Percentiles rank a stretch among this genome's conserved stretches.
These are phyloP conservation scores for Clarias gariepinus DNA, from an alignment of 2,113 vertebrate genomes.

Conservation along the genomic window DNA sequence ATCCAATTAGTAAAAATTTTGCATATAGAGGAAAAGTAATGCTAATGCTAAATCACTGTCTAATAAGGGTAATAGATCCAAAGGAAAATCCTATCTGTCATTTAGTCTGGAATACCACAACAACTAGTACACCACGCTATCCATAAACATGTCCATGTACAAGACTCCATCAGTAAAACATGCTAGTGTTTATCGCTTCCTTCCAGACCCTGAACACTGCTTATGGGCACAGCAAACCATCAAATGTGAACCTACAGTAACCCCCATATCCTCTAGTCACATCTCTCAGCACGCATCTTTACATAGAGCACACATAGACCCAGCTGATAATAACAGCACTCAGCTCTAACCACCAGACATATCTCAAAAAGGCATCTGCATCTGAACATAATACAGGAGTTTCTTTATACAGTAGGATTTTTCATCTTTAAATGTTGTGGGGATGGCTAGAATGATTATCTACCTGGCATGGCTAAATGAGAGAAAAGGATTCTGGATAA, in stretches of 20 bases:
- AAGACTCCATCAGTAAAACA: slow-evolving; percentile 1
- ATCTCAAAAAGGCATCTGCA: background rate
- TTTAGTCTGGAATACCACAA: slow-evolving; percentile 12
- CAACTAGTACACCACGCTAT: background rate
- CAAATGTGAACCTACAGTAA: slow-evolving; percentile 53
- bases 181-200: slow-evolving; percentile 48
- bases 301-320: slow-evolving; percentile 51
- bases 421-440: background rate
- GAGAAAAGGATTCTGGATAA: slow-evolving; percentile 18
- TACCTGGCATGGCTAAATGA: slow-evolving; percentile 24
- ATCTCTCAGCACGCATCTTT: slow-evolving; percentile 28
- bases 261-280: slow-evolving; percentile 30
- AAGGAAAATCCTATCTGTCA: background rate
- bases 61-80: background rate
- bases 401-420: background rate
- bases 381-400: background rate
- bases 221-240: slow-evolving; percentile 43
- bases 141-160: background rate
- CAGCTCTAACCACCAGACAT: slow-evolving; percentile 11
- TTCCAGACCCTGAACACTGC: slow-evolving; percentile 25
- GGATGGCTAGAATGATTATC: slow-evolving; percentile 2
- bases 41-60: background rate
- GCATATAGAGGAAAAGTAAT: background rate
- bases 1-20: too few relatives aligned
- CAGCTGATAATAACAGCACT: slow-evolving; percentile 23